A percentile compares a stretch with the other conserved stretches of the same genome.
These are phyloP conservation scores for Heliconius hewitsoni DNA, from an alignment of 1,140 invertebrate species.

Conservation along the genomic window DNA sequence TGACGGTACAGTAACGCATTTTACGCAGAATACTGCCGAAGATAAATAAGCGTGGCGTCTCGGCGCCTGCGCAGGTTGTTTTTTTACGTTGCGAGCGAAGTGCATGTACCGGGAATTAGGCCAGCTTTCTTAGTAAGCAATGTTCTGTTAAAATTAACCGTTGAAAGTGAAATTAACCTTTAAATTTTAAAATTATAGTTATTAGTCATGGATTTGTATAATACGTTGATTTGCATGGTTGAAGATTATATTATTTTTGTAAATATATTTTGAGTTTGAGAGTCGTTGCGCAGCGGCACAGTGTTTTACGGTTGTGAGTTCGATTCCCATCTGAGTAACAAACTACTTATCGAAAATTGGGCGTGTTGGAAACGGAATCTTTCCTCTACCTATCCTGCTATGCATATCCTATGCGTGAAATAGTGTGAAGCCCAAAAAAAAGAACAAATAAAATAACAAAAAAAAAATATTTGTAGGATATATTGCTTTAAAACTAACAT, in stretches of 20 bases:
- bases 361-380: too few relatives aligned
- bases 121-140: constrained; percentile 27
- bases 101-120: constrained; percentile 33
- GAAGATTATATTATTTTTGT: background rate
- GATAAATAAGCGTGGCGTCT: constrained; percentile 41
- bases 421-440: too few relatives aligned
- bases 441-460: background rate
- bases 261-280: background rate
- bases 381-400: too few relatives aligned
- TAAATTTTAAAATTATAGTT: constrained; percentile 8
- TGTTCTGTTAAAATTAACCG: background rate
- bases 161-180: constrained; percentile 31
- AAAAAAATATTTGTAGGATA: background rate
- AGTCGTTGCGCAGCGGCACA: too few relatives aligned
- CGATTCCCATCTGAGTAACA: background rate
- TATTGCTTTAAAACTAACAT: background rate
- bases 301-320: background rate
- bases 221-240: background rate
- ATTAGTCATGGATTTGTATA: background rate
- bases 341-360: too few relatives aligned
- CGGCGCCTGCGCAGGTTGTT: constrained; percentile 44
- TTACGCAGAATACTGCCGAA: constrained; percentile 33
- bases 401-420: too few relatives aligned
- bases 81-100: constrained; percentile 37
- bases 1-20: constrained; percentile 31